These are phyloP conservation scores for Phataginus tricuspis DNA, from an alignment of 2,797 vertebrate genomes.

Conservation along the genomic window DNA sequence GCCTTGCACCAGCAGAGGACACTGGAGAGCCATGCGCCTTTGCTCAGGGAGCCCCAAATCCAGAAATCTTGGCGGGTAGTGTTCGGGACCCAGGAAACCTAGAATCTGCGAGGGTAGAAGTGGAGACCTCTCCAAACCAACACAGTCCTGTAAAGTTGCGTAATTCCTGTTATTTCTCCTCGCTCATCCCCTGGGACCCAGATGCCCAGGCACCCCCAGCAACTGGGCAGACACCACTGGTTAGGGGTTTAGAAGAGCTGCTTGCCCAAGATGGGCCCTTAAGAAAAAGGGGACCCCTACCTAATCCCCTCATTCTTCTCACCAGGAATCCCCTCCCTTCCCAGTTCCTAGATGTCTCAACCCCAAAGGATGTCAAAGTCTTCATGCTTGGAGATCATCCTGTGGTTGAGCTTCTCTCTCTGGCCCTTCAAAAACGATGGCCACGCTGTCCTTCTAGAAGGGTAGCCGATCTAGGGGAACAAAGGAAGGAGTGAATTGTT, in stretches of 20 bases:
- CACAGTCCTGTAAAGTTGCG: slow-evolving; percentile 1
- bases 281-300: neutral
- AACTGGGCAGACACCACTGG: neutral
- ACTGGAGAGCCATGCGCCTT: slow-evolving; percentile 35
- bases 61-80: slow-evolving; percentile 33
- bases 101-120: neutral
- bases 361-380: neutral
- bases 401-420: neutral
- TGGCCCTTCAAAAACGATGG: neutral
- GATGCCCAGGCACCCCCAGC: neutral
- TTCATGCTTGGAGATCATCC: slow-evolving; percentile 27
- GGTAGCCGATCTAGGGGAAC: neutral
- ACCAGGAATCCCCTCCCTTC: neutral
- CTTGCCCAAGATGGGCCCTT: neutral
- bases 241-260: neutral
- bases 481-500: neutral
- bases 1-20: slow-evolving; percentile 55
- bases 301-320: neutral
- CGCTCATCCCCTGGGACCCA: neutral
- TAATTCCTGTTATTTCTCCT: neutral
- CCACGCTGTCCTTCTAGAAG: slow-evolving; percentile 4
- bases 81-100: slow-evolving; percentile 43
- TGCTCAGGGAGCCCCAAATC: neutral
- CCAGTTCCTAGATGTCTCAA: neutral
- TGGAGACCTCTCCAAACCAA: neutral